A percentile compares a stretch with the other conserved stretches of the same genome.
phyloP scores from a whole-genome alignment of 2,113 vertebrate genomes.

The Peromyscus maniculatus region DNA sequence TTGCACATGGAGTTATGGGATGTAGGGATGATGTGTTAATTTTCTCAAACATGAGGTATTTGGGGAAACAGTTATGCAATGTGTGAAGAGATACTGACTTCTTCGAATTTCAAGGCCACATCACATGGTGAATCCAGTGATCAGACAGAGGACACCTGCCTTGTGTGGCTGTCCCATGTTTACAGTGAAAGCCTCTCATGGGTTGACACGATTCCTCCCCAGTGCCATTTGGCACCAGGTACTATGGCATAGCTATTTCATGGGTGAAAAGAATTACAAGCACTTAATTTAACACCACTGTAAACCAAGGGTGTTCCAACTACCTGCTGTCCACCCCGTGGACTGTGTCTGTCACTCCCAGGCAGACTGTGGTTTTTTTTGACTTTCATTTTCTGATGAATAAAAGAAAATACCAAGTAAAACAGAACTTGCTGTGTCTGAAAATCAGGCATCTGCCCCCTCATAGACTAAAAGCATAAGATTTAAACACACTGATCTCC shows the following conservation, averaged over 20 bases:
- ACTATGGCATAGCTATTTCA: neutral
- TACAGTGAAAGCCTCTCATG: neutral
- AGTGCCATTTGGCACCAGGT: neutral
- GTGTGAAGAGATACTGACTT: neutral
- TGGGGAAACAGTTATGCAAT: constrained; percentile 15
- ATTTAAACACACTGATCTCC: neutral
- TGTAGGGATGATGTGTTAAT: neutral
- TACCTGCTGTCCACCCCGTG: neutral
- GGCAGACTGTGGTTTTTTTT: neutral
- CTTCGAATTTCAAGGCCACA: constrained; percentile 19
- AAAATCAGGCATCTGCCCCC: constrained; percentile 46
- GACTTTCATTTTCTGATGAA: constrained; percentile 42
- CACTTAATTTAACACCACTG: neutral
- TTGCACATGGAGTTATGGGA: neutral
- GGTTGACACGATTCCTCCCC: neutral
- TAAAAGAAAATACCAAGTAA: constrained; percentile 59
- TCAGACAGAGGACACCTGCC: neutral
- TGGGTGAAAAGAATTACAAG: neutral
- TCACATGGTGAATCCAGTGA: neutral
- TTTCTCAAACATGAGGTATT: constrained; percentile 20
- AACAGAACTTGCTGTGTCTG: constrained; percentile 41
- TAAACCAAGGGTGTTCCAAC: neutral
- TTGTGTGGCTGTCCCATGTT: neutral
- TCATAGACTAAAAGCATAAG: constrained; percentile 66
- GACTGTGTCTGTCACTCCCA: neutral